Evolutionary conservation across 2,888 invertebrate species (phyloP).

Genomic region (Caenorhabditis becei): DNA sequence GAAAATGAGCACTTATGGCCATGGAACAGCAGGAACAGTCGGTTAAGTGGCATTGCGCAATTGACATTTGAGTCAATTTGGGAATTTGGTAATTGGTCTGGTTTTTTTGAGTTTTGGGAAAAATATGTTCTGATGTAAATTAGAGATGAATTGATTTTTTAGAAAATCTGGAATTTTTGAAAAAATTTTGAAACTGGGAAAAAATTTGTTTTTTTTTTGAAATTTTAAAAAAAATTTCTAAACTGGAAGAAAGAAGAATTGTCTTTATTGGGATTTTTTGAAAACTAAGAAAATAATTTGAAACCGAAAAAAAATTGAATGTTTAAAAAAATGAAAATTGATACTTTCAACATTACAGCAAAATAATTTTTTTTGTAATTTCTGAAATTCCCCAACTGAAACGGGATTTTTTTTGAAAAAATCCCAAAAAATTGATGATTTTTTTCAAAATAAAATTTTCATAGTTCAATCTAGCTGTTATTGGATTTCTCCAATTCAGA

Average conservation of each 20-base stretch:
- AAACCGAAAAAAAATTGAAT: too few relatives aligned
- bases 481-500: too few relatives aligned
- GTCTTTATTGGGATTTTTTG: neutral
- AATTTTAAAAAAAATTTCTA: neutral
- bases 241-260: neutral
- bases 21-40: slow-evolving; percentile 15
- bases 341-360: too few relatives aligned
- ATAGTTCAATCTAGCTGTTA: too few relatives aligned
- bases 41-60: slow-evolving; percentile 42
- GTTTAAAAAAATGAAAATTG: too few relatives aligned
- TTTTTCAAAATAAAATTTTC: too few relatives aligned
- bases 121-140: neutral
- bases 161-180: neutral
- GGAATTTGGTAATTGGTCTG: neutral
- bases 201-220: neutral
- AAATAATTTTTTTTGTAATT: too few relatives aligned
- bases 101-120: neutral
- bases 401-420: too few relatives aligned
- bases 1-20: slow-evolving; percentile 42
- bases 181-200: neutral
- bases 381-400: too few relatives aligned
- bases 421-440: too few relatives aligned
- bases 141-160: neutral
- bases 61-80: neutral
- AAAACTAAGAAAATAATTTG: too few relatives aligned